Evolutionary conservation across 2,888 invertebrate genomes (phyloP), one percentile per base, ranked within the genome.

Genomic region (Pandemis corylana): DNA sequence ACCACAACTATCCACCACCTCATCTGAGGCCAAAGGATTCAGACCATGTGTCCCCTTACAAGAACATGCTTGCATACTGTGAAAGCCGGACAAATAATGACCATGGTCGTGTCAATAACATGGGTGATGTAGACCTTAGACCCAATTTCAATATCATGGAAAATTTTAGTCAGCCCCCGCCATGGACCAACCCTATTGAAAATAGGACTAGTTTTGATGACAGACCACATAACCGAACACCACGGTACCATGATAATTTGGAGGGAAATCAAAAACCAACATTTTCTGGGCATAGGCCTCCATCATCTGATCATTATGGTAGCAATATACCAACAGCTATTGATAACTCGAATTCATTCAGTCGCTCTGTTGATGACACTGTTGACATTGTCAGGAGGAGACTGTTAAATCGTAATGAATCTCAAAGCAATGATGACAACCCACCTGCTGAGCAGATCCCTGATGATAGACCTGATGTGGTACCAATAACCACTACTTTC

Each of bases 301-400:
- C 93, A 36, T 83, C 94, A n/a, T 93, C 93, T 61, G 94, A 94
- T 77, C 91, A 94, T 78, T 94, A 93, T 81, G 90, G 87, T 28
- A 84, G 87, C 2, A 90, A 87, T 71, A 82, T 89, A 64, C 85
- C 85, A 7, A 81, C 89, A 20, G 81, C 83, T 2, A 84, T 84
- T 68, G 91, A 90, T 75, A 91, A 88, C 72, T 91, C 93, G 36
- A 86, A 92, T 76, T 86, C 89, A 63, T 94, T 92, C 78, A 93
- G 89, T 73, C 82, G 89, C 15, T 93, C 94, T 59, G 89, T 94
- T 41, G 91, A 92, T 83, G 94, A 94, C 76, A 94, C 94, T 62
- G 94, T 94, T 59, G 90, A 94, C 80, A 91, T 94, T 76, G 84
- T 94, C 5, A 86, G 93, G 65, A 91, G 87, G 80, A 81, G 89